These are phyloP conservation scores for Metellina segmentata DNA, from an alignment of 2,888 invertebrate species.

Conservation along the genomic window DNA sequence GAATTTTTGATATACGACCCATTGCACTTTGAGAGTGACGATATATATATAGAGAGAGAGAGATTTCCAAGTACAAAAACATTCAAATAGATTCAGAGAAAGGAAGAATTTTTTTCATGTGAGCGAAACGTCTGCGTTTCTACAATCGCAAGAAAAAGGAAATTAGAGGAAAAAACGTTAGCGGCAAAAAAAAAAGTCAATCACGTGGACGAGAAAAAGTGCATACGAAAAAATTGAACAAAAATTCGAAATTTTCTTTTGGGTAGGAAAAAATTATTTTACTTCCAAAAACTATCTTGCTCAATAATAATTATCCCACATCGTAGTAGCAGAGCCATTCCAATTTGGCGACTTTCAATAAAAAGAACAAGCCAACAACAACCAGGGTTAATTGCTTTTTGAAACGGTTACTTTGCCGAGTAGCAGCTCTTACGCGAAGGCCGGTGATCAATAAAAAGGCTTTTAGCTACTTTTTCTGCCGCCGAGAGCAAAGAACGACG, in stretches of 20 bases:
- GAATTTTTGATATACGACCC: too few relatives aligned
- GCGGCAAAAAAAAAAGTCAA: too few relatives aligned
- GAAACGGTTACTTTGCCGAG: not conserved
- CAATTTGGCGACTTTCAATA: not conserved
- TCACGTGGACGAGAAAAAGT: not conserved
- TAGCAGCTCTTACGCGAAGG: not conserved
- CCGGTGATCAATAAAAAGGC: slow-evolving; percentile 32
- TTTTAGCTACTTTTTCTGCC: not conserved
- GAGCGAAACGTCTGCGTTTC: too few relatives aligned
- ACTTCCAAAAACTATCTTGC: not conserved
- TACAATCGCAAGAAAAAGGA: too few relatives aligned
- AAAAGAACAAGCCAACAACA: slow-evolving; percentile 17
- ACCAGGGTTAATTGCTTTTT: slow-evolving; percentile 45
- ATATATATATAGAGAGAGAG: not conserved
- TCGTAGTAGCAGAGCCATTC: not conserved
- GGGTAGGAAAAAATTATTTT: not conserved
- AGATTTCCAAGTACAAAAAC: too few relatives aligned
- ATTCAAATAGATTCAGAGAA: too few relatives aligned
- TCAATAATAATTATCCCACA: not conserved
- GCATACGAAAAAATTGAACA: not conserved
- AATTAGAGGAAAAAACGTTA: too few relatives aligned
- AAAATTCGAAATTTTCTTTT: not conserved
- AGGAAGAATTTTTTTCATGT: too few relatives aligned
- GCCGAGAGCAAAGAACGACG: slow-evolving; percentile 11
- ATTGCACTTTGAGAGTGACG: not conserved